Conservation (phyloP, 2,113 vertebrate genomes). For the Delphinapterus leucas region DNA sequence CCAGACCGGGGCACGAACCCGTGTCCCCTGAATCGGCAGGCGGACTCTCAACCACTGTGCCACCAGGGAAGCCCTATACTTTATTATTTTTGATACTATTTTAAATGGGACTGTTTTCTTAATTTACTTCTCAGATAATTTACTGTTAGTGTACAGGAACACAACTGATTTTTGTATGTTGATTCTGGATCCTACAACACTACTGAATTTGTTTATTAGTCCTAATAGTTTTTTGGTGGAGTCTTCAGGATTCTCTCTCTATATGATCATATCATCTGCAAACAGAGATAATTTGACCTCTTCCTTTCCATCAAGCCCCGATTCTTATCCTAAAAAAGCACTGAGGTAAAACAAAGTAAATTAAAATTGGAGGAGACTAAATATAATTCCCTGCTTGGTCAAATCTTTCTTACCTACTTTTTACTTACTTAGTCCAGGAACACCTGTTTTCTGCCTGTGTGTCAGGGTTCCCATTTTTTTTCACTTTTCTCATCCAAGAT, state of each 20-base stretch:
- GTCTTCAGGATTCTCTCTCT: neutral
- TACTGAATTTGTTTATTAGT: neutral
- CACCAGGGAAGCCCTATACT: neutral
- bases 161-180: neutral
- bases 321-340: neutral
- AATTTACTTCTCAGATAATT: neutral
- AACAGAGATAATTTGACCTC: neutral
- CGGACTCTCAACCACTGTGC: no score
- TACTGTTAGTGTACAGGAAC: neutral
- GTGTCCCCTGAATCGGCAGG: no score
- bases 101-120: neutral
- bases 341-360: neutral
- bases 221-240: neutral
- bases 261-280: neutral
- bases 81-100: neutral
- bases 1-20: no score
- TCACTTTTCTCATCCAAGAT: neutral
- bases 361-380: neutral
- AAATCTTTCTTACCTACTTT: neutral
- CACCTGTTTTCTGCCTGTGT: neutral
- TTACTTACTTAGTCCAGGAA: neutral
- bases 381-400: neutral
- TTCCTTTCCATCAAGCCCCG: neutral
- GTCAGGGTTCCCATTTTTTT: neutral
- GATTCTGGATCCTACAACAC: neutral